phyloP scores from a whole-genome alignment of 2,113 vertebrate genomes.

The Heterotilapia buettikoferi region DNA sequence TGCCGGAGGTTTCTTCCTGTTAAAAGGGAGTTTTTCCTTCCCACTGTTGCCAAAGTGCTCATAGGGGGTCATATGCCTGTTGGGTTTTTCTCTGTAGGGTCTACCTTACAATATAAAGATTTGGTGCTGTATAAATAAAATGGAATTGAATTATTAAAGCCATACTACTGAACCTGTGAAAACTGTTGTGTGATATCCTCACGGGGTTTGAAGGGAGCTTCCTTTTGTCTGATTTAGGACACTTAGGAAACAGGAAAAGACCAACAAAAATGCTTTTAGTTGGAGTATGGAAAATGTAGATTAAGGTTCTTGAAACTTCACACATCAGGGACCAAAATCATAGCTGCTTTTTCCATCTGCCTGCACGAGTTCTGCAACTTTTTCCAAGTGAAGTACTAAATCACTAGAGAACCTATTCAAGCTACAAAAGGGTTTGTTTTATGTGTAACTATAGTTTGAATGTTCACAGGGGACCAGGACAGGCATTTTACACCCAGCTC shows the following conservation, averaged over 20 bases:
- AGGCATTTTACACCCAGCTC: background rate
- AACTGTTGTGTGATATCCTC: background rate
- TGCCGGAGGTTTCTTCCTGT: background rate
- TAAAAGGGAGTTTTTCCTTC: background rate
- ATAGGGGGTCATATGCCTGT: rapidly evolving
- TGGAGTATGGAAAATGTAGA: background rate
- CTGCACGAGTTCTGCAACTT: background rate
- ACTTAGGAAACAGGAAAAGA: background rate
- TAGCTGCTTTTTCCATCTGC: background rate
- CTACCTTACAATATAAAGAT: background rate
- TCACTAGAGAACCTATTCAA: background rate
- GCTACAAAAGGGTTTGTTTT: background rate
- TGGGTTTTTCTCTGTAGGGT: background rate
- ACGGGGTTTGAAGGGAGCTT: background rate
- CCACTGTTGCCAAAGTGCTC: background rate
- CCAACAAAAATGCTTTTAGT: background rate
- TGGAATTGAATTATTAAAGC: background rate
- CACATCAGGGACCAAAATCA: background rate
- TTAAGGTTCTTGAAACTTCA: background rate
- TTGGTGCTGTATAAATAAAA: background rate
- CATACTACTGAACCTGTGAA: background rate
- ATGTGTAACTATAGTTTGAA: background rate
- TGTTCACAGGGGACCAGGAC: background rate
- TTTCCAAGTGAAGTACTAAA: background rate
- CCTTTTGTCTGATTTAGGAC: background rate